Base-by-base conservation (phyloP, 2,888 invertebrate species). In the Epicampocera succincta region DNA sequence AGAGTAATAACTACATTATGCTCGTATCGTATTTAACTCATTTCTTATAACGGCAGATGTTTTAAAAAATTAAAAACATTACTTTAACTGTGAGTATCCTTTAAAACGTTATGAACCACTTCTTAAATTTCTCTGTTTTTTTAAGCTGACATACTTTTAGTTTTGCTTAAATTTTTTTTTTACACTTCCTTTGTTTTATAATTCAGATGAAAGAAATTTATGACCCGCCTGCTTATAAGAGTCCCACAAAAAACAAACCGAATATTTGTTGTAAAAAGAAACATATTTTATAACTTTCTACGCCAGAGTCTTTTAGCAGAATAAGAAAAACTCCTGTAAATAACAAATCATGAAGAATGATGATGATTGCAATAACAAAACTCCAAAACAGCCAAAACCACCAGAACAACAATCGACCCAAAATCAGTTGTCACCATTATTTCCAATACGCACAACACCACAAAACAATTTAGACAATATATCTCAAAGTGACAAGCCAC, bases 301-400 rank as follows among this genome's bases (percentile, higher is more conserved):
- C 40, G 60, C 33, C 33, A 33, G 3, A 75, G 52, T 46, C 38
- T 54, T 54, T 76, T 4, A 46, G n/a, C 21, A 44, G 3, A 52
- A 76, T 40, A 58, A 40, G 15, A 42, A 68, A 50, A 42, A 58
- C 42, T 66, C 76, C 66, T 69, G 60, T 52, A 29, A 40, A 72
- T 72, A 66, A 61, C 21, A 52, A 77, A 84, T 65, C 82, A 85
- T 85, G 85, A 82, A 84, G 76, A 84, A 83, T 79, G 82, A 84
- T 69, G 83, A 82, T 66, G 78, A 75, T 66, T 29, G 44, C 17
- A 77, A 80, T 69, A 68, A 65, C 12, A 54, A 40, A 54, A 79
- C 65, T 33, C 33, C 5, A 78, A 84, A 83, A 65, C 81, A 80
- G 76, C 84, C 78, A 60, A 58, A 76, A 19, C 54, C 84, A 73